Conservation (phyloP, 1,140 invertebrate species). For the Ceratina australensis region DNA sequence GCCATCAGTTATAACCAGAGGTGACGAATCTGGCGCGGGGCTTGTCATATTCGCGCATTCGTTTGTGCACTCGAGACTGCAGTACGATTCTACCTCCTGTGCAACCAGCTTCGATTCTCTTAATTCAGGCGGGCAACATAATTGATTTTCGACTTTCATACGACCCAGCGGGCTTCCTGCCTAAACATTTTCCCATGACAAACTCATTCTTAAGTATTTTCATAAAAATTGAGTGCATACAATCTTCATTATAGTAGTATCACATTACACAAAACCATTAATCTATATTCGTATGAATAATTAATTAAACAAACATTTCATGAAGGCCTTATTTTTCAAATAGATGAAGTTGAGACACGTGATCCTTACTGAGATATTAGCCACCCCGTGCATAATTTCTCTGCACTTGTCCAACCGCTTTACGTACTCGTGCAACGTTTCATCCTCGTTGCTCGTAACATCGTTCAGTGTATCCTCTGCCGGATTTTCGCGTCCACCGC, state of each 20-base stretch:
- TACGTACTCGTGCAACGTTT: slow-evolving; percentile 8
- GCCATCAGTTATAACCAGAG: slow-evolving; percentile 49
- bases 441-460: too few species aligned
- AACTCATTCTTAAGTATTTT: too few species aligned
- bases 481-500: too few species aligned
- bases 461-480: neutral
- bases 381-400: neutral
- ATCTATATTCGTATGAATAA: too few species aligned
- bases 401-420: slow-evolving; percentile 20
- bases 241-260: too few species aligned
- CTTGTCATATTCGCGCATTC: neutral
- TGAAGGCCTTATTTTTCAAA: too few species aligned
- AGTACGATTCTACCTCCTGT: slow-evolving; percentile 5
- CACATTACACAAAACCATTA: too few species aligned
- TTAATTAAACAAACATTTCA: too few species aligned
- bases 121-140: too few species aligned
- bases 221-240: too few species aligned
- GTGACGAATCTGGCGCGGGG: slow-evolving; percentile 9
- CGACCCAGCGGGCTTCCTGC: too few species aligned
- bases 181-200: too few species aligned
- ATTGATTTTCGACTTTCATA: neutral
- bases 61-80: slow-evolving; percentile 28
- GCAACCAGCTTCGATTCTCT: neutral
- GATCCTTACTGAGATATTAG: slow-evolving; percentile 18
- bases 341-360: neutral